phyloP scores from a whole-genome alignment of 2,113 vertebrate genomes.

The Gnathochromis pfefferi region DNA sequence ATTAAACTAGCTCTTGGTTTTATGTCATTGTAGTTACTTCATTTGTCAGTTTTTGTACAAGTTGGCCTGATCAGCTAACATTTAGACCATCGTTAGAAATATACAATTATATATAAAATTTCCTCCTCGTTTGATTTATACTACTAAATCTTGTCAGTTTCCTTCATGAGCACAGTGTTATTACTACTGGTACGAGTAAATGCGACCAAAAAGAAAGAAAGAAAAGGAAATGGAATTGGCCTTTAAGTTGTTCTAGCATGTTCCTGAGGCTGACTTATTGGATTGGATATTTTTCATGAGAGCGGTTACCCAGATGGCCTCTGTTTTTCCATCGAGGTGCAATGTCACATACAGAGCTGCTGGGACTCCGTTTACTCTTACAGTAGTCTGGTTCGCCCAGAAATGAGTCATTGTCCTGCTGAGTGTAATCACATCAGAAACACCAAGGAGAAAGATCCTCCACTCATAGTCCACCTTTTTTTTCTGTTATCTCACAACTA shows the following conservation, averaged over 20 bases:
- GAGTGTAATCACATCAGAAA: constrained; percentile 36
- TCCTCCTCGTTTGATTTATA: not conserved
- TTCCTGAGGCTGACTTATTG: not conserved
- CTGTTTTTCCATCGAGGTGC: constrained; percentile 25
- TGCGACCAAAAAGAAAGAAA: not conserved
- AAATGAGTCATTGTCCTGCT: constrained; percentile 54
- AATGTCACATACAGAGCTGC: constrained; percentile 41
- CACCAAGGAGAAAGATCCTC: not conserved
- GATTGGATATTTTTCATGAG: not conserved
- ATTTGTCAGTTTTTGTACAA: not conserved
- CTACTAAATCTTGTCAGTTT: not conserved
- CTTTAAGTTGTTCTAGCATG: not conserved
- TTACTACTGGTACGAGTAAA: not conserved
- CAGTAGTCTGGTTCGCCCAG: constrained; percentile 24
- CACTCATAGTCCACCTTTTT: not conserved
- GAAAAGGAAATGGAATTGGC: not conserved
- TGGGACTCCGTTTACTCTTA: constrained; percentile 25
- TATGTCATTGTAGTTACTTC: not conserved
- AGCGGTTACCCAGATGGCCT: constrained; percentile 38
- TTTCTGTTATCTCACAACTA: not conserved
- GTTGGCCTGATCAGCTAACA: not conserved
- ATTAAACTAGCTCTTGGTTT: not conserved
- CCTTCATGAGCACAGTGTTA: not conserved
- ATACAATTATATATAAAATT: not conserved
- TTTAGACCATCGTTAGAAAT: not conserved